A percentile compares a stretch with the other conserved stretches of the same genome.
phyloP scores from a whole-genome alignment of 1,140 invertebrate species.

The Calephelis virginiensis region DNA sequence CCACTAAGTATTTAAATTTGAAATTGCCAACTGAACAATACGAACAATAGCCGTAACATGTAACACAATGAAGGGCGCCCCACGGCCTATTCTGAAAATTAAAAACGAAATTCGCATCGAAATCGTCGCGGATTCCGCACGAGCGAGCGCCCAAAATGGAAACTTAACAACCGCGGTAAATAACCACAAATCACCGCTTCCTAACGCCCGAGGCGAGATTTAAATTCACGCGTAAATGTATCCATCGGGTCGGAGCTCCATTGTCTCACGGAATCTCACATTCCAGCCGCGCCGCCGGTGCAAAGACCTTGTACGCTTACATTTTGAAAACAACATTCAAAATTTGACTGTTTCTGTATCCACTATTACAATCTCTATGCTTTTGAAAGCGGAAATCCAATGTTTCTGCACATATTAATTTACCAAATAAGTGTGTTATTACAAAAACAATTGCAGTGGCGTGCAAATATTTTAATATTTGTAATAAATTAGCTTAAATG shows the following conservation, averaged over 20 bases:
- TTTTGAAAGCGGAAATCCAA: not conserved
- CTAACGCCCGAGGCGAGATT: conserved; percentile 69
- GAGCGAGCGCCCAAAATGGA: conserved; percentile 59
- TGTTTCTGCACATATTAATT: not conserved
- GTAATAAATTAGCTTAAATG: not conserved
- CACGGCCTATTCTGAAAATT: conserved; percentile 63
- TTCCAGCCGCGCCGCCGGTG: too few species aligned
- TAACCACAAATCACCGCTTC: conserved; percentile 74
- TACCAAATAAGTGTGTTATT: not conserved
- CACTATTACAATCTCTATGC: too few species aligned
- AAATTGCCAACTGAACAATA: conserved; percentile 29
- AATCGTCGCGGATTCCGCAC: conserved; percentile 66
- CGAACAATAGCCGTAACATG: conserved; percentile 33
- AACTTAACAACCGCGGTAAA: conserved; percentile 73
- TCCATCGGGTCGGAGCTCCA: conserved; percentile 47
- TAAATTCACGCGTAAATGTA: conserved; percentile 68
- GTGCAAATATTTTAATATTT: too few species aligned
- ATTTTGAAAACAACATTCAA: too few species aligned
- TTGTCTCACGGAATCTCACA: conserved; percentile 26
- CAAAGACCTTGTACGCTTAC: too few species aligned
- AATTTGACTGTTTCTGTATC: too few species aligned
- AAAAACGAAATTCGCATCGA: conserved; percentile 67
- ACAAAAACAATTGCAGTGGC: not conserved
- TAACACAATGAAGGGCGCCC: conserved; percentile 31
- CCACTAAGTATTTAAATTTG: conserved; percentile 36